Base-by-base conservation (phyloP, 2,113 vertebrate genomes). In the Salminus brasiliensis region DNA sequence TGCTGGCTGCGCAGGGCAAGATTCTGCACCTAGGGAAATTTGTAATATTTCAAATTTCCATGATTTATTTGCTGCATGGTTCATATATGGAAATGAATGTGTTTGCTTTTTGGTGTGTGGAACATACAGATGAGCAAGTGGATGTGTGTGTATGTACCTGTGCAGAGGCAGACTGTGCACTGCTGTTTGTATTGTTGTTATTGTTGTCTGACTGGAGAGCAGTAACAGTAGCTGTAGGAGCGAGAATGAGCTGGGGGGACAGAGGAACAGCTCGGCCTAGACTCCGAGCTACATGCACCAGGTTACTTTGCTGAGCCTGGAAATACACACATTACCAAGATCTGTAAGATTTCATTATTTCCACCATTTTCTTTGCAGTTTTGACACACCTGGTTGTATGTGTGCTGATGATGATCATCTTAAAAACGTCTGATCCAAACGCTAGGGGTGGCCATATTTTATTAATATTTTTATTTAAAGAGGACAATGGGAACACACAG, bases 171-270 rank as follows among this genome's bases (percentile, higher is more conserved):
- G 92, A 88, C 49, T 93, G 89, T 88, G 92, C 4, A 89, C 83
- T 30, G 89, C 86, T 80, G 92, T 87, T 10, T 94, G 93, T 0
- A 92, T 84, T 89, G 89, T 91, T 94, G 85, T 98, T 0, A 92
- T 84, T 89, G 89, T 91, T 94, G 85, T 98, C 97, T 0, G 96
- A 95, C 78, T 97, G 96, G 76, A 97, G 95, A 11, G 96, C 93
- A 0, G 95, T 95, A 84, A 98, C 96, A 0, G 96, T 94, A 86
- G 96, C 96, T 34, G 96, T 97, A 55, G 97, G 97, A 0, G 97
- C 97, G 90, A 98, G 98, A 91, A 99, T 99, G 89, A 99, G 95
- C 94, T 99, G 96, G 9, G 94, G 88, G 86, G 94, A 93, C 84
- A 96, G 93, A 91, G 93, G 93, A 81, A 96, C 92, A 85, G 93